Percentiles rank a stretch among this genome's conserved stretches.
phyloP scores from a whole-genome alignment of 2,797 vertebrate species.

The Rhyacichthys aspro region DNA sequence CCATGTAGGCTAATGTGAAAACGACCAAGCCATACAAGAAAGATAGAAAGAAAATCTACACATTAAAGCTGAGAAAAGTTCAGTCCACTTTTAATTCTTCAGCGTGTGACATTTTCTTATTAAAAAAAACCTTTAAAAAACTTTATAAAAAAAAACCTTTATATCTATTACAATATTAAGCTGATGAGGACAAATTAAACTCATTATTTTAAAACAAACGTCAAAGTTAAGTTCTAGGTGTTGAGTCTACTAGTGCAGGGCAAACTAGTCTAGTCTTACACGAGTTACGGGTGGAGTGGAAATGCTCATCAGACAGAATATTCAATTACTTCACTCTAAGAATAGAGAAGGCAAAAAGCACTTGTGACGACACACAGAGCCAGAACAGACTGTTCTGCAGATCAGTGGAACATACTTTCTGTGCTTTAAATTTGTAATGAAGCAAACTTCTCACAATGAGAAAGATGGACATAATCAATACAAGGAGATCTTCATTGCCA shows the following conservation, averaged over 20 bases:
- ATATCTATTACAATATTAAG: neutral
- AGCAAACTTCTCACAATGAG: no score
- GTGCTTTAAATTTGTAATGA: no score
- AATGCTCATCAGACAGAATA: slow-evolving; percentile 59
- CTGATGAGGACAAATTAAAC: neutral
- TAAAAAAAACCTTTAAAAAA: neutral
- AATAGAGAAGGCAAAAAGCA: slow-evolving; percentile 67
- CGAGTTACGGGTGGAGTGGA: slow-evolving; percentile 35
- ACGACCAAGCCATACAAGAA: no score
- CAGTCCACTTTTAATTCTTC: no score
- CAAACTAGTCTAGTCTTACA: slow-evolving; percentile 23
- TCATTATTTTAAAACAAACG: slow-evolving; percentile 1
- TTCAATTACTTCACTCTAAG: slow-evolving; percentile 77
- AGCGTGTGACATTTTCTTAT: no score
- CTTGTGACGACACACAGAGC: slow-evolving; percentile 28
- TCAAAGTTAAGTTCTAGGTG: slow-evolving; percentile 20
- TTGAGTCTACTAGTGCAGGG: slow-evolving; percentile 24
- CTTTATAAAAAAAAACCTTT: neutral
- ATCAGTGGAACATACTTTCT: slow-evolving; percentile 14
- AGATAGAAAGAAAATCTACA: neutral
- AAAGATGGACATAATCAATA: no score
- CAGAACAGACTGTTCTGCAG: slow-evolving; percentile 51
- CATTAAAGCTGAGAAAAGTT: no score
- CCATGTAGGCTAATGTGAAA: neutral
- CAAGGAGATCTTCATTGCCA: no score